These are phyloP conservation scores for Reticulitermes lucifugus DNA, from an alignment of 2,888 invertebrate genomes.

Conservation along the genomic window DNA sequence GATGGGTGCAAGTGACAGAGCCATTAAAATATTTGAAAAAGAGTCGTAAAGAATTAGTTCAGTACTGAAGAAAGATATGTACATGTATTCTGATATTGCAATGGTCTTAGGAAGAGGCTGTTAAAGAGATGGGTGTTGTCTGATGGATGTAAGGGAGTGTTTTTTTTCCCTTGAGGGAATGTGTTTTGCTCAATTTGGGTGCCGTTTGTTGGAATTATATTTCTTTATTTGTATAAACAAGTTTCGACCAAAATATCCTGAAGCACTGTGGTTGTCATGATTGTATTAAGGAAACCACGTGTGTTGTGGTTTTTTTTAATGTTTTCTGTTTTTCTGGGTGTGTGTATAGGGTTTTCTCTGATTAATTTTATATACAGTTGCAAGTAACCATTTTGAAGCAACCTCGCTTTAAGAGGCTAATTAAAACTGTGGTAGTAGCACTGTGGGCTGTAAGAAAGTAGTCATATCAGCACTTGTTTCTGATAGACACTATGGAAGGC, in stretches of 20 bases:
- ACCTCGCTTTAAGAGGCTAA: not conserved
- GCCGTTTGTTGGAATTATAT: slow-evolving; percentile 36
- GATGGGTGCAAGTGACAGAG: not conserved
- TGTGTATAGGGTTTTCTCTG: not conserved
- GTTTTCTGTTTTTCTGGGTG: not conserved
- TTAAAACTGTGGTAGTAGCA: not conserved
- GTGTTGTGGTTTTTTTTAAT: not conserved
- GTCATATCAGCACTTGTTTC: no score
- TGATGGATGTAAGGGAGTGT: slow-evolving; percentile 7
- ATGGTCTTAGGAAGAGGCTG: not conserved
- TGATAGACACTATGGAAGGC: not conserved
- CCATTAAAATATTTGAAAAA: not conserved
- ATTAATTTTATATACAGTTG: not conserved
- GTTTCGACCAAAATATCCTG: not conserved
- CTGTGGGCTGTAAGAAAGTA: no score
- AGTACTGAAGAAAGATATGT: slow-evolving; percentile 5
- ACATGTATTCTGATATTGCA: not conserved
- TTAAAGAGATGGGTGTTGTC: not conserved
- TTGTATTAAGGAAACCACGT: not conserved
- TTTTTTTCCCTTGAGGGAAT: not conserved
- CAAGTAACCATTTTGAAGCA: not conserved
- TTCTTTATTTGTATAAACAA: not conserved
- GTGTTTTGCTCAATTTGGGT: slow-evolving; percentile 42
- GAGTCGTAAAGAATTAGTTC: not conserved
- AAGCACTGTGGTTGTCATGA: not conserved